Base-by-base conservation (phyloP, 2,113 vertebrate species). In the Xiphophorus maculatus region DNA sequence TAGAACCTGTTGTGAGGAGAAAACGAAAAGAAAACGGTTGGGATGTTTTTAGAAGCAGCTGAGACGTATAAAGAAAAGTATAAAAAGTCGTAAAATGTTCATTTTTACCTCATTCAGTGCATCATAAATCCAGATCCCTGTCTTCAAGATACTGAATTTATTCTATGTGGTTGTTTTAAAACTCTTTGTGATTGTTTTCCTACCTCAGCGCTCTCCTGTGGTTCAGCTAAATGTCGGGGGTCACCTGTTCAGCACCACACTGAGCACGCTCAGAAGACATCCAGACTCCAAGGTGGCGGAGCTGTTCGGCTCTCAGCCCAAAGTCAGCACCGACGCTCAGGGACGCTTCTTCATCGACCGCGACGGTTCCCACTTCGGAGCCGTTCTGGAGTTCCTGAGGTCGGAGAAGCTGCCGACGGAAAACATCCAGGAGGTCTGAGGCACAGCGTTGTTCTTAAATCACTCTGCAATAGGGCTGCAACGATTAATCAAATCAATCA, bases 301-400 rank as follows among this genome's bases (percentile, higher is more conserved):
- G 67, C 91, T 98, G 94, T 95, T 97, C 79, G 89, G 82, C 0
- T 88, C 91, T 1, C 88, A 88, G 1, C 63, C 89, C 62, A 94
- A 93, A 62, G 87, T 89, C 0, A 83, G 61, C 65, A 85, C 62
- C 0, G 97, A 99, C 48, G 68, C 89, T 0, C 90, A 95, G 68
- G 97, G 97, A 0, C 92, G 95, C 11, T 92, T 90, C 93, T 98
- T 99, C 93, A 95, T 99, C 0, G 97, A 99, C 90, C 94, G 96
- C 0, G 92, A 97, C 0, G 96, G 97, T 1, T 93, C 93, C 0
- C 87, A 96, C 76, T 99, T 99, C 22, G 91, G 93, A 10, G 91
- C 94, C 51, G 86, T 99, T 71, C 78, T 99, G 60, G 96, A 97
- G 58, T 99, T 95, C 87, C 93, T 98, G 73, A 94, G 97, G 15